These are phyloP conservation scores for Sebastes paucispinis DNA, from an alignment of 2,797 vertebrate genomes.

Conservation along the genomic window DNA sequence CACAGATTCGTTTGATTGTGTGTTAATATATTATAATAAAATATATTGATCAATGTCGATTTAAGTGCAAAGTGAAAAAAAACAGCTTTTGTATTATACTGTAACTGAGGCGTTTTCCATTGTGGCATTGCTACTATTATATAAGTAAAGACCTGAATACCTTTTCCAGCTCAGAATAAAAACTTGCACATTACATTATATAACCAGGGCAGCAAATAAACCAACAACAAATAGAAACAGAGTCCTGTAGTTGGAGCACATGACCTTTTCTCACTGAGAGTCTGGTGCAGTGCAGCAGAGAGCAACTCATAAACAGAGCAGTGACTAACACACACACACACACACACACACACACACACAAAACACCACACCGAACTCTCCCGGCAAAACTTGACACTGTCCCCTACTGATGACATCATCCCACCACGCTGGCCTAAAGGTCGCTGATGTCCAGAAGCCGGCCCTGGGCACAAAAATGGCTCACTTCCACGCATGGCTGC, in stretches of 20 bases:
- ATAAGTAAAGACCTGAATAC: neutral
- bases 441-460: conserved; percentile 57
- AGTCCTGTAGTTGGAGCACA: neutral
- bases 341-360: conserved; percentile 7
- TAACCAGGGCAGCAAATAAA: conserved; percentile 11
- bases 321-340: conserved; percentile 40
- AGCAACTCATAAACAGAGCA: conserved; percentile 29
- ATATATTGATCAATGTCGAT: neutral
- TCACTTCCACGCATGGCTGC: conserved; percentile 47
- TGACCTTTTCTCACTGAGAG: conserved; percentile 51
- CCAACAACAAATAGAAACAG: neutral
- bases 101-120: neutral
- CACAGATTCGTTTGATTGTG: neutral
- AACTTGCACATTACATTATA: neutral
- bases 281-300: conserved; percentile 26
- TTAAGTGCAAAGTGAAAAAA: neutral
- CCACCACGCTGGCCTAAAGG: conserved; percentile 56
- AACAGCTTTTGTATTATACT: too few relatives aligned
- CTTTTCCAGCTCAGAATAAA: neutral
- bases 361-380: conserved; percentile 21
- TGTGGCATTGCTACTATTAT: neutral
- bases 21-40: neutral
- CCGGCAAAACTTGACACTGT: conserved; percentile 44
- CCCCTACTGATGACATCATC: conserved; percentile 69
- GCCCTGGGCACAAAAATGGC: conserved; percentile 48